Evolutionary conservation across 2,113 vertebrate species (phyloP).

Genomic region (Serinus canaria): DNA sequence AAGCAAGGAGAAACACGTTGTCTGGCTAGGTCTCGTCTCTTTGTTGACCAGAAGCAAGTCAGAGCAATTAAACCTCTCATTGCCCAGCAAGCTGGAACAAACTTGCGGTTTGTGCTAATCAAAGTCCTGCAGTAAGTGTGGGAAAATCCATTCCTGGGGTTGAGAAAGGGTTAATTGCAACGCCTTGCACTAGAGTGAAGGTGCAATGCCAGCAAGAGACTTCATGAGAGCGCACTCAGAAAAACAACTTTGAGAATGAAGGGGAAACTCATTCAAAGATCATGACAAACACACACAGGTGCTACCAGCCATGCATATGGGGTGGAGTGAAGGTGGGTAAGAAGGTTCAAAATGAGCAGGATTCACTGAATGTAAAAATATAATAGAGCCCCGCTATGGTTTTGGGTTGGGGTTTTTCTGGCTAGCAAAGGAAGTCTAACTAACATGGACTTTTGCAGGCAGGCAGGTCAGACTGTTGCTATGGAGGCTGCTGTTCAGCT

Average conservation of each 20-base stretch:
- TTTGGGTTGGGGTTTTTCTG: background rate
- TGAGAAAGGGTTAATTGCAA: constrained; percentile 70
- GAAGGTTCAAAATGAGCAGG: constrained; percentile 57
- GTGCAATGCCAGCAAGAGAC: constrained; percentile 56
- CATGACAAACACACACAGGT: constrained; percentile 51
- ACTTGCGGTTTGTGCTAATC: constrained; percentile 4
- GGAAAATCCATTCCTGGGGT: constrained; percentile 60
- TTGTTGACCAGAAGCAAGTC: constrained; percentile 32
- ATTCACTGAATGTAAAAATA: constrained; percentile 21
- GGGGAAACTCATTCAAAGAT: constrained; percentile 51
- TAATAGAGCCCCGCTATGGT: background rate
- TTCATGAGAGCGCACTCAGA: constrained; percentile 46
- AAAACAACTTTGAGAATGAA: constrained; percentile 48
- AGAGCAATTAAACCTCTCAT: constrained; percentile 61
- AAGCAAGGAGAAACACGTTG: constrained; percentile 50
- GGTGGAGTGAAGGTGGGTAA: constrained; percentile 32
- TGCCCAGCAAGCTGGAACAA: constrained; percentile 55
- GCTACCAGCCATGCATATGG: constrained; percentile 62
- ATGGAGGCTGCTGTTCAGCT: constrained; percentile 53
- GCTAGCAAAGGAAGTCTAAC: constrained; percentile 22
- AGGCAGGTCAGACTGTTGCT: constrained; percentile 53
- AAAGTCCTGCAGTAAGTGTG: constrained; percentile 44
- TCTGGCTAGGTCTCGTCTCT: background rate
- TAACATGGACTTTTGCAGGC: constrained; percentile 24
- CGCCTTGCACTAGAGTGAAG: constrained; percentile 27